A percentile compares a stretch with the other conserved stretches of the same genome.
Conservation (phyloP, 2,888 invertebrate species). For the Lysandra coridon region DNA sequence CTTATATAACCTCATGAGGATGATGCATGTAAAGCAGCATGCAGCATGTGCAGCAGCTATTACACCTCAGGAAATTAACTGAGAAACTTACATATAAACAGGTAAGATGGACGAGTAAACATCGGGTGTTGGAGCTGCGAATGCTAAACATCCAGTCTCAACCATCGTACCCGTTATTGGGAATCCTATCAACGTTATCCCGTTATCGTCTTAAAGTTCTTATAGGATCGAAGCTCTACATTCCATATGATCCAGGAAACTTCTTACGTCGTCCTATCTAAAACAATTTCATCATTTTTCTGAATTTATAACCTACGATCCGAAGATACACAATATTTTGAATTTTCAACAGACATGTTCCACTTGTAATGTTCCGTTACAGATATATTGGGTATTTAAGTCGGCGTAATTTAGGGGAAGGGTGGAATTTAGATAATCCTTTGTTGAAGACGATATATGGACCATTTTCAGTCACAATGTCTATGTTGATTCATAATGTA, state of each 20-base stretch:
- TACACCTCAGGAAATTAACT: neutral
- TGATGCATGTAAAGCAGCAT: too few species aligned
- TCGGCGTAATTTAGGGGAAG: neutral
- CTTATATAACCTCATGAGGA: neutral
- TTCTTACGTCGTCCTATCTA: neutral
- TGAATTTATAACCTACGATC: neutral
- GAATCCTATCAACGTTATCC: neutral
- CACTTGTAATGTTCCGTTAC: neutral
- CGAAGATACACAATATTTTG: neutral
- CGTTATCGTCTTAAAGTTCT: neutral
- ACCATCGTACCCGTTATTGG: neutral
- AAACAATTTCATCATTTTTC: neutral
- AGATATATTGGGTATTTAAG: neutral
- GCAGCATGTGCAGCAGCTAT: neutral
- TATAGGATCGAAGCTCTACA: neutral
- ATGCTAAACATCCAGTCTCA: slow-evolving; percentile 10
- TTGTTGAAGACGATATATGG: neutral
- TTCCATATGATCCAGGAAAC: neutral
- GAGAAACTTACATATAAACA: neutral
- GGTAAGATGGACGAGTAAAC: neutral
- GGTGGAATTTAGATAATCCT: neutral
- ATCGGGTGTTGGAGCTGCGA: neutral
- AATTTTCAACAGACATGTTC: neutral
- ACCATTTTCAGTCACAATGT: neutral
- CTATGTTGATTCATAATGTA: neutral